Evolutionary conservation across 2,797 vertebrate genomes (phyloP), one percentile per base, ranked within the genome.

Genomic region (Tauraco hartlaubi): DNA sequence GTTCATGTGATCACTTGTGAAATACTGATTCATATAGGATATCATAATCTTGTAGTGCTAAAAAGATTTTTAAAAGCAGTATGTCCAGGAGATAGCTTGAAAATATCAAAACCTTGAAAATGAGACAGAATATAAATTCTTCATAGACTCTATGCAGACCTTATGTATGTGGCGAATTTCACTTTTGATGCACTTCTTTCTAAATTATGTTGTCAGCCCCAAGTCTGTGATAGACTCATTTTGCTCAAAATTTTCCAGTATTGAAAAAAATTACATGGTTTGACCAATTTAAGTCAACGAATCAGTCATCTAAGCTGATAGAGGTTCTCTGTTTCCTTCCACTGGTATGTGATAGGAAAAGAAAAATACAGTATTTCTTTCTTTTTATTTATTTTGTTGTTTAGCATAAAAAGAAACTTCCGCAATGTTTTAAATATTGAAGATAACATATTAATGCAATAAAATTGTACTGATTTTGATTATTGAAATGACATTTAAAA

Each of bases 51-150:
- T 33, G 4, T 48, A 62, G 15, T 23, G 29, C 2, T 77, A 31
- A 73, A 81, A 89, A 17, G 11, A 33, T 35, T 76, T 88, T 56
- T 0, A 22, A 69, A 73, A 74, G 1, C 0, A 0, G 21, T 74
- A 2, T n/a, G 8, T 54, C 8, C 20, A 41, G 20, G 6, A 41
- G 9, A 31, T 3, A 71, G 5, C 18, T 82, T 78, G 41, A 72
- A 87, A 89, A 49, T 28, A 22, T 2, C 59, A 8, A 28, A n/a
- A 49, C 9, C 11, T 64, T 85, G 29, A 91, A 82, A 95, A 89
- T 49, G 21, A 72, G 12, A 37, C 26, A 89, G 63, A 64, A 62
- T 35, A 63, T 22, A 58, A 85, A 44, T 89, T 78, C 25, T 79
- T 37, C 28, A 26, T 26, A 8, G 26, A 9, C 39, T 10, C 5